Base-by-base conservation (phyloP, 2,888 invertebrate species). In the Siphonodentalium dalli region DNA sequence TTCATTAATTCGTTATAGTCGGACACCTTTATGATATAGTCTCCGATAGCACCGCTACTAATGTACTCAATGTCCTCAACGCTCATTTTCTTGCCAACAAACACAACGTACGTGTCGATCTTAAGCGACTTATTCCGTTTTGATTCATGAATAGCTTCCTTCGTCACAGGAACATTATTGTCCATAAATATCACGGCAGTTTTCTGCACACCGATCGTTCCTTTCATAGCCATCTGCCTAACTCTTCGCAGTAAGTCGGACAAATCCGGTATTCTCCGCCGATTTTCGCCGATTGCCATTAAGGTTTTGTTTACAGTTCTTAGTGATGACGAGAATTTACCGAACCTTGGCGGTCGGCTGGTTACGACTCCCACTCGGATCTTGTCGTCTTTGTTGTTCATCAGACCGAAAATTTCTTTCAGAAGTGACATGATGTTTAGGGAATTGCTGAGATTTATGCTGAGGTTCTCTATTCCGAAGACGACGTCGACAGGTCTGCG, bases 51-150 rank as follows among this genome's bases (percentile, higher is more conserved):
- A n/a, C 54, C 58, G 33, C 45, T 34, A 28, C 18, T 24, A n/a
- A 58, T 26, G 34, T 38, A 38, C 23, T 27, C 39, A 21, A 40
- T 33, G 24, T 38, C 39, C 15, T 2, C 2, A 9, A 29, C 35
- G 23, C 24, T 34, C 31, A 37, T 27, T n/a, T 40, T 33, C 23
- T 34, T 29, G n/a, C 27, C 40, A 6, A 46, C 54, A 23, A 58
- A 53, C 2, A 58, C 50, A 11, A 58, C 58, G 21, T 54, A 58
- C 1, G 58, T 58, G 27, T 58, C 58, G 26, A 58, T 31, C 49
- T 58, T 58, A 31, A 23, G 11, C 9, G 33, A 37, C 26, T 42
- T 49, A 39, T 46, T 46, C 27, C 27, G 9, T 11, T 42, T 44
- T 15, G 58, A 53, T 9, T 49, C 53, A 2, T 31, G 23, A 27